Base-by-base conservation (phyloP, 30 jellyfish, hydroid and myxozoan genomes). In the Cassiopea xamachana region DNA sequence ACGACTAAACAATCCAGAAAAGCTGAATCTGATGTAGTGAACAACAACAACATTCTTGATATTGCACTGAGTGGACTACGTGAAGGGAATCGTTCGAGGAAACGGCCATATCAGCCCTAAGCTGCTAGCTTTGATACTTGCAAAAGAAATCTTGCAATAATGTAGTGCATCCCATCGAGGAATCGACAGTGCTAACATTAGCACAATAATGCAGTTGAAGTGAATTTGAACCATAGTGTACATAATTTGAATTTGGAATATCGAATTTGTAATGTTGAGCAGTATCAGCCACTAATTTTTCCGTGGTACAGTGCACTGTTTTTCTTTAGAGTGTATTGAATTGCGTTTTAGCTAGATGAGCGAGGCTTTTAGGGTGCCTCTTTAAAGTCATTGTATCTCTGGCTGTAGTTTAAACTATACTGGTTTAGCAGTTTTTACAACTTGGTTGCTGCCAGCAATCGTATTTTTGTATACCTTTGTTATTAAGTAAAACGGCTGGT, bases 31-130 rank as follows among this genome's bases (percentile, higher is more conserved):
- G 92, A 84, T 43, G 85, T 58, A 14, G 47, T 84, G 92, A 84
- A 84, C 59, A 84, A 84, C 46, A 84, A 84, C 46, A 84, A 84
- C 44, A 19, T 84, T 13, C 43, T 84, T 14, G 77, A 84, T 73
- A 59, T 84, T 43, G 92, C 76, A n/a, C n/a, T 73, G 78, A 73
- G 85, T 19, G 92, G 77, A 19, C 64, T 73, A 85, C 85, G 92
- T 1, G 78, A 46, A 45, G 85, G 85, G 6, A 73, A 84, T 17
- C 76, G 59, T 17, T 3, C 92, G 27, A 64, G 92, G 71, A 84
- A 84, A 46, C 86, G 92, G 58, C 92, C 92, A 1, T 43, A 71
- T 43, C 80, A 71, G 39, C 80, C 80, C 7, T 71, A 71, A 19
- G 15, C 1, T 15, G 80, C 27, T 64, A 64, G 43, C 27, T 27